A percentile compares a stretch with the other conserved stretches of the same genome.
These are phyloP conservation scores for Drosophila parvula DNA, from an alignment of 1,140 invertebrate species.

Conservation along the genomic window DNA sequence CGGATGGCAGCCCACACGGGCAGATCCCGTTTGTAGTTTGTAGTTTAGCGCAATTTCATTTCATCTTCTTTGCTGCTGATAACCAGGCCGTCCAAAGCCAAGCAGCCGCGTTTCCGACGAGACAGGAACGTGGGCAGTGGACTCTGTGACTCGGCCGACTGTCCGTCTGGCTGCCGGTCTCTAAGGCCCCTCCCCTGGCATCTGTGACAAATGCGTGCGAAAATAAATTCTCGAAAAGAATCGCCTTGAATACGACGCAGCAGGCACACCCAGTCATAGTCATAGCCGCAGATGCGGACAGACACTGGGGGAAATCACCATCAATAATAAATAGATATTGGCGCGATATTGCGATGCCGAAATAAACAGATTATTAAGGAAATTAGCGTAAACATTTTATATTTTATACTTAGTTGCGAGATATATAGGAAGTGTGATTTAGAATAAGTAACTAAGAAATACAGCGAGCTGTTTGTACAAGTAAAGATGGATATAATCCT, in stretches of 20 bases:
- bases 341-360: not conserved
- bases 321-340: not conserved
- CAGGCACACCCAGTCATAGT: conserved; percentile 56
- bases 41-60: conserved; percentile 79
- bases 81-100: conserved; percentile 41
- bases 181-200: conserved; percentile 27
- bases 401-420: not conserved
- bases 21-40: conserved; percentile 77
- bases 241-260: conserved; percentile 22
- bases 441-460: too few species aligned
- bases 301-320: conserved; percentile 14
- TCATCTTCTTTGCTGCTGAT: conserved; percentile 73
- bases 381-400: not conserved
- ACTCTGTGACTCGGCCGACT: conserved; percentile 7
- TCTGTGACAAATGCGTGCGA: conserved; percentile 72
- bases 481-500: too few species aligned
- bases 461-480: too few species aligned
- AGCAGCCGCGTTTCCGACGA: conserved; percentile 43
- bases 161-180: conserved; percentile 9
- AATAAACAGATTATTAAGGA: conserved; percentile 1
- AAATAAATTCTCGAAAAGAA: conserved; percentile 66
- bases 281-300: conserved; percentile 25
- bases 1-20: conserved; percentile 51
- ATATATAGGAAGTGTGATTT: too few species aligned
- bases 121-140: conserved; percentile 56